Conservation (phyloP, 2,888 invertebrate species). For the Philopedon plagiatum region DNA sequence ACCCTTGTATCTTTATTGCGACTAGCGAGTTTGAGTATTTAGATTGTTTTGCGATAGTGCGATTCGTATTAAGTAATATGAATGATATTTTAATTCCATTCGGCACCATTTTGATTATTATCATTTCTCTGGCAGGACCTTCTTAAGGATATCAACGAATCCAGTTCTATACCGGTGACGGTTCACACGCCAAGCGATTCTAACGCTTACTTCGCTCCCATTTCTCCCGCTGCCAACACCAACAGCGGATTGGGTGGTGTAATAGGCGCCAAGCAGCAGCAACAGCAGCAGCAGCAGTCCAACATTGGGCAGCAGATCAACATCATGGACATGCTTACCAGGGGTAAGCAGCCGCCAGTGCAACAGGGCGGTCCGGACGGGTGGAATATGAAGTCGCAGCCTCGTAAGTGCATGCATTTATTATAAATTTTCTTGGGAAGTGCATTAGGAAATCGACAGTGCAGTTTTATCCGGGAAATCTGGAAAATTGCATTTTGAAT, state of each 20-base stretch:
- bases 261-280: conserved; percentile 15
- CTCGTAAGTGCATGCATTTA: conserved; percentile 44
- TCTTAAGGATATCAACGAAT: conserved; percentile 74
- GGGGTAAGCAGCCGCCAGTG: conserved; percentile 74
- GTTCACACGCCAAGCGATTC: conserved; percentile 69
- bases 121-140: conserved; percentile 69
- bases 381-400: conserved; percentile 43
- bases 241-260: conserved; percentile 50
- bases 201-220: conserved; percentile 79
- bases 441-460: no score
- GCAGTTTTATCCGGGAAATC: no score
- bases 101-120: background rate
- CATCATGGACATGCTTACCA: conserved; percentile 80
- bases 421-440: no score
- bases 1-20: no score
- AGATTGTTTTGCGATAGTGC: no score
- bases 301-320: conserved; percentile 64
- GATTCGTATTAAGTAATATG: no score
- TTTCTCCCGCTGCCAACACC: conserved; percentile 75
- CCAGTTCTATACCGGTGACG: conserved; percentile 63
- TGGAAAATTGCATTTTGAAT: no score
- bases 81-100: no score
- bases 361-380: conserved; percentile 66
- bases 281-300: conserved; percentile 12
- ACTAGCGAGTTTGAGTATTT: no score